Percentiles rank a stretch among this genome's conserved stretches.
phyloP scores from a whole-genome alignment of 2,797 vertebrate genomes.

The Rachycentron canadum region DNA sequence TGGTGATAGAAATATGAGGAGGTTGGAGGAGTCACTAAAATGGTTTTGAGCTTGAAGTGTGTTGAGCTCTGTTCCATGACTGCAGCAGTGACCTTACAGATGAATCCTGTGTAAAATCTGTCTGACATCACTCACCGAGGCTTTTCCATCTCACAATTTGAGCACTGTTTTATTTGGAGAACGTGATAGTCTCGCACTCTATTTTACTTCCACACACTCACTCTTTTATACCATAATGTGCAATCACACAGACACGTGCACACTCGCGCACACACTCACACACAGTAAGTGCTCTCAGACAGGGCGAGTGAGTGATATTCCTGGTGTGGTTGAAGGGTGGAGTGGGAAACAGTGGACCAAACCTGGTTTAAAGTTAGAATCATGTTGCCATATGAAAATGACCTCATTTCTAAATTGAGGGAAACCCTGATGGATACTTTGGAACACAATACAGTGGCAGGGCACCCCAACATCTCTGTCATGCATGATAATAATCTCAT shows the following conservation, averaged over 20 bases:
- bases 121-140: conserved; percentile 72
- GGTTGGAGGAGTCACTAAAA: conserved; percentile 50
- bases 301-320: conserved; percentile 74
- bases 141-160: conserved; percentile 72
- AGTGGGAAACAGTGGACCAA: conserved; percentile 76
- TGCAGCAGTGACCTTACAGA: conserved; percentile 60
- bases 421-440: conserved; percentile 75
- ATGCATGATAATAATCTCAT: conserved; percentile 70
- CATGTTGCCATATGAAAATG: conserved; percentile 78
- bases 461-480: conserved; percentile 60
- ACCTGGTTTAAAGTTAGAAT: conserved; percentile 83
- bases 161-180: conserved; percentile 79
- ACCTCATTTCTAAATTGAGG: conserved; percentile 80
- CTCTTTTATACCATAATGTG: conserved; percentile 65
- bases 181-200: conserved; percentile 70
- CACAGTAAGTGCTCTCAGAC: conserved; percentile 67
- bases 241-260: conserved; percentile 62
- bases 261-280: conserved; percentile 33
- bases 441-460: conserved; percentile 63
- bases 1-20: conserved; percentile 58
- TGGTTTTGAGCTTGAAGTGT: conserved; percentile 31
- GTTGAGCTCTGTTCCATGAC: conserved; percentile 62
- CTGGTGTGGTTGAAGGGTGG: conserved; percentile 80
- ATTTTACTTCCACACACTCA: conserved; percentile 66
- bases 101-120: conserved; percentile 63